These are phyloP conservation scores for Drosophila nikananu DNA, from an alignment of 1,140 invertebrate genomes.

Conservation along the genomic window DNA sequence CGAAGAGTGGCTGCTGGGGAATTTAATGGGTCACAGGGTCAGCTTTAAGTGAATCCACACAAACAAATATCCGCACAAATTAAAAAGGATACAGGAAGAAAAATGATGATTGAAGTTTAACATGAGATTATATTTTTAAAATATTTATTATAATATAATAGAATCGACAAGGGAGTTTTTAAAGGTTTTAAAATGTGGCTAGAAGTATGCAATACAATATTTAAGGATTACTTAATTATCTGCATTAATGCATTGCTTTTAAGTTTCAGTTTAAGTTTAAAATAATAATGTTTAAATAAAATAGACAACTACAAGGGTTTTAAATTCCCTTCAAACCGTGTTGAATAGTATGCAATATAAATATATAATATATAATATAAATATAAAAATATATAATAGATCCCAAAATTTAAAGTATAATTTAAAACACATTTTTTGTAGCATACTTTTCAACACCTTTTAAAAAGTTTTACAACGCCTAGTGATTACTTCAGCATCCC, in stretches of 20 bases:
- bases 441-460: not conserved
- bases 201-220: not conserved
- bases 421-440: no score
- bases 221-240: not conserved
- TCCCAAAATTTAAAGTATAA: no score
- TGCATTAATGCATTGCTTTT: not conserved
- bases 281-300: no score
- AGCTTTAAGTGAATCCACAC: slow-evolving; percentile 39
- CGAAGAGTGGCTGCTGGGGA: slow-evolving; percentile 15
- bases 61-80: slow-evolving; percentile 4
- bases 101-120: not conserved
- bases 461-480: not conserved
- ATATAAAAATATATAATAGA: no score
- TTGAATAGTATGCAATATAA: no score
- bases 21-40: slow-evolving; percentile 63
- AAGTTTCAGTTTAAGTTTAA: not conserved
- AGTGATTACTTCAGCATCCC: not conserved
- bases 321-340: no score
- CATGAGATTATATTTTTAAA: not conserved
- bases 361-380: no score
- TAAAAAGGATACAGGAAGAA: slow-evolving; percentile 1
- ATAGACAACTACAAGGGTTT: no score
- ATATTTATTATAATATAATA: not conserved
- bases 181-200: not conserved
- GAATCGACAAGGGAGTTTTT: not conserved